Evolutionary conservation across 2,113 vertebrate genomes (phyloP).

Genomic region (Poecilia latipinna): DNA sequence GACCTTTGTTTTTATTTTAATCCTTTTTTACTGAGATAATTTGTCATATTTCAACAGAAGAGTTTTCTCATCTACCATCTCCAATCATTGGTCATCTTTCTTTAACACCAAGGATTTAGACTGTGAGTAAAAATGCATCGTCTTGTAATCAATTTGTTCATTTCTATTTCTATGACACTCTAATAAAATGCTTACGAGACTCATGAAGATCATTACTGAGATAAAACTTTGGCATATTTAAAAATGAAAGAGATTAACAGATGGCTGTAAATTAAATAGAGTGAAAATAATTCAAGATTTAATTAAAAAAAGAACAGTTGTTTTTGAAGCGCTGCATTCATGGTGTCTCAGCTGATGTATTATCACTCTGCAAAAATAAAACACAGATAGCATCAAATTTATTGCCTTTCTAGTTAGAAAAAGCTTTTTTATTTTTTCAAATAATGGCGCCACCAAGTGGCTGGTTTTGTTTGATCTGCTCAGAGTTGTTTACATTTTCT

Average conservation of each 20-base stretch:
- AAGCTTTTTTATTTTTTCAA: not conserved
- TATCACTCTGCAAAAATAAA: not conserved
- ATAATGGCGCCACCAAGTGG: not conserved
- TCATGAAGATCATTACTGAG: not conserved
- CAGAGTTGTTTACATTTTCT: not conserved
- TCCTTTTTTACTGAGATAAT: too few species aligned
- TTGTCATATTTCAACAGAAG: too few species aligned
- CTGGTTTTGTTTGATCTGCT: not conserved
- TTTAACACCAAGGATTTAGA: not conserved
- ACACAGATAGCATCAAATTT: not conserved
- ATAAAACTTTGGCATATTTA: not conserved
- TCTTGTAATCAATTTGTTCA: not conserved
- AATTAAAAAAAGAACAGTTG: too few species aligned
- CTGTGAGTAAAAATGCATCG: not conserved
- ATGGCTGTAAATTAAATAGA: too few species aligned
- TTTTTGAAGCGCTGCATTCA: too few species aligned
- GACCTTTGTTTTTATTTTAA: too few species aligned
- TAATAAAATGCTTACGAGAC: not conserved
- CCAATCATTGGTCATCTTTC: not conserved
- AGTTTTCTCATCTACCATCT: too few species aligned
- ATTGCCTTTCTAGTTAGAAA: not conserved
- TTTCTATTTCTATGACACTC: not conserved
- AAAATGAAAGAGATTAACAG: not conserved
- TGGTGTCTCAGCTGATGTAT: too few species aligned
- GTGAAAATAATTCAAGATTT: too few species aligned